Evolutionary conservation across 2,888 invertebrate genomes (phyloP), one percentile per base, ranked within the genome.

Genomic region (Teleiodes luculella): DNA sequence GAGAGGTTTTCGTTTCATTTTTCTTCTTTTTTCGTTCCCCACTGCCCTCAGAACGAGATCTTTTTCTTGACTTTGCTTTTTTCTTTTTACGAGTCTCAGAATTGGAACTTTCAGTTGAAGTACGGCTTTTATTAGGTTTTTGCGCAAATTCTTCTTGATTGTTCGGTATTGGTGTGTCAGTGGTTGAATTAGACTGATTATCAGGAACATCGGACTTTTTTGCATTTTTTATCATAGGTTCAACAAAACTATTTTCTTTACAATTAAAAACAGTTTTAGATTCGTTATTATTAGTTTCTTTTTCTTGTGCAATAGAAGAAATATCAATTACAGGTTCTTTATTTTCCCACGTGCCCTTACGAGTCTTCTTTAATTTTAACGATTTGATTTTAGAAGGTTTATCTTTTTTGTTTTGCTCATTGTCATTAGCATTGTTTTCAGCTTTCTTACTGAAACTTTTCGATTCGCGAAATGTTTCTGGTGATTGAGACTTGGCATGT

Each of bases 111-210:
- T 46, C 10, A 28, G 37, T 13, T 46, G 31, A 53, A 7, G 10
- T 51, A 24, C 28, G 50, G 4, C 7, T 51, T 31, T 43, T 33
- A 37, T 41, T 37, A 31, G 52, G 14, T 37, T 14, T 36, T 8
- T 41, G 33, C 31, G 39, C 24, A 14, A 83, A 63, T 35, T 65
- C 83, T 70, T 89, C 88, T 63, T 82, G 88, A 61, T 89, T 89
- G 59, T 83, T 85, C 16, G 88, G 88, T 35, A 88, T 68, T 20
- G 75, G 63, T 13, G 80, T 71, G 59, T 86, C 87, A 49, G 72
- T 62, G 30, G 74, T 75, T 3, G 61, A 68, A 57, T 63, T 76
- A 6, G 76, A 72, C 46, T 55, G 60, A 54, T 67, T 30, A 56
- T 60, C 28, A 33, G 36, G 24, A 43, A 54, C 36, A 52, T 10